Conservation (phyloP, 1,140 invertebrate genomes). For the Heliconius melpomene region DNA sequence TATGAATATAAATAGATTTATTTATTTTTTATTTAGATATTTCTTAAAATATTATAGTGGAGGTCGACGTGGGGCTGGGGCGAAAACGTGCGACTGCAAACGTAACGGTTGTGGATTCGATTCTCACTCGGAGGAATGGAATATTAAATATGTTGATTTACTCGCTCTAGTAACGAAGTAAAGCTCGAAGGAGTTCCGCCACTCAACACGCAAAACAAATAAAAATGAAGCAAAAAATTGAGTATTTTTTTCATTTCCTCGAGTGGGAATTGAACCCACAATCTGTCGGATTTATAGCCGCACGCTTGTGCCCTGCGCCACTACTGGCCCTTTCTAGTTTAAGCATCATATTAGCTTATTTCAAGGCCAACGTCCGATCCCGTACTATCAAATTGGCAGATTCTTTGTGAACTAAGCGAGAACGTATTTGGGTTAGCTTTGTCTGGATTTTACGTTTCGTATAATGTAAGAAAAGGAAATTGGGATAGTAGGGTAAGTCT, state of each 20-base stretch:
- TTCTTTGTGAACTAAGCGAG: slow-evolving; percentile 15
- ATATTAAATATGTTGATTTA: neutral
- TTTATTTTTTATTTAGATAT: neutral
- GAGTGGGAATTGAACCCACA: too few species aligned
- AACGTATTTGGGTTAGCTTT: slow-evolving; percentile 15
- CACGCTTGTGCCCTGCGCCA: too few species aligned
- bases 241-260: too few species aligned
- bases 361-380: neutral
- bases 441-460: slow-evolving; percentile 14
- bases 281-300: too few species aligned
- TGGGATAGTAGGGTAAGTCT: slow-evolving; percentile 12
- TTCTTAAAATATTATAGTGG: too few species aligned
- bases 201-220: neutral
- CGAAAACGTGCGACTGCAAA: neutral
- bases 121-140: neutral
- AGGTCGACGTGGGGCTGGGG: too few species aligned
- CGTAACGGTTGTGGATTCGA: neutral
- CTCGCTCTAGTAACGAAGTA: neutral
- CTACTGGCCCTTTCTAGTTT: neutral
- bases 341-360: neutral
- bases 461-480: slow-evolving; percentile 11
- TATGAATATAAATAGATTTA: neutral
- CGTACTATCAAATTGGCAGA: neutral
- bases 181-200: neutral
- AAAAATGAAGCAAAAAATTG: too few species aligned